Percentiles rank a stretch among this genome's conserved stretches.
Conservation (phyloP, 2,888 invertebrate genomes). For the Ectobius pallidus region DNA sequence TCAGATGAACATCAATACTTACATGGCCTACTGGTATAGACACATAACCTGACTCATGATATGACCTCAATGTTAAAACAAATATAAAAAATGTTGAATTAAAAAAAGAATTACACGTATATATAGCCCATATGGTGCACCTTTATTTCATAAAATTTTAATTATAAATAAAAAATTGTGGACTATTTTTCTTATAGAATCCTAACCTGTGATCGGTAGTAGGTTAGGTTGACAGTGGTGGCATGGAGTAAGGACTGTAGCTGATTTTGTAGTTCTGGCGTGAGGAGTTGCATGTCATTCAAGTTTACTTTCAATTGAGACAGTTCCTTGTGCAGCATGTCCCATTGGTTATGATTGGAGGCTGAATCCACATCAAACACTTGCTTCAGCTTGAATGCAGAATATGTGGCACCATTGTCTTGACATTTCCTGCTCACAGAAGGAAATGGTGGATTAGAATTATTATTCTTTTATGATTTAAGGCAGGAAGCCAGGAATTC, state of each 20-base stretch:
- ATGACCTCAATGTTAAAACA: no score
- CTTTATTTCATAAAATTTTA: no score
- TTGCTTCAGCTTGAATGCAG: conserved; percentile 72
- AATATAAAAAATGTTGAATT: not conserved
- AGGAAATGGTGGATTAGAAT: not conserved
- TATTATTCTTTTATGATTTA: not conserved
- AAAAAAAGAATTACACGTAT: no score
- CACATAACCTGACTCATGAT: no score
- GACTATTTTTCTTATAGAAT: no score
- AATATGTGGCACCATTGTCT: conserved; percentile 73
- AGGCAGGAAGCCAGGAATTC: not conserved
- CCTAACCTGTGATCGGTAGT: conserved; percentile 56
- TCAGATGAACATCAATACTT: no score
- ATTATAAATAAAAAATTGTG: no score
- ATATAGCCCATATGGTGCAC: no score
- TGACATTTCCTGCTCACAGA: conserved; percentile 76
- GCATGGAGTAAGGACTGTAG: conserved; percentile 64
- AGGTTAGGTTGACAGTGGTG: conserved; percentile 66
- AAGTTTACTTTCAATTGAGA: conserved; percentile 60
- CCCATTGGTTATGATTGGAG: conserved; percentile 69
- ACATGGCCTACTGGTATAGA: no score
- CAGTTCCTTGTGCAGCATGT: conserved; percentile 53
- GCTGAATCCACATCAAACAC: conserved; percentile 72
- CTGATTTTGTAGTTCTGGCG: conserved; percentile 51
- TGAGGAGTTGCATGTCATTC: conserved; percentile 58